Percentiles rank a stretch among this genome's conserved stretches.
These are phyloP conservation scores for Apomyelois bistriatella DNA, from an alignment of 2,888 invertebrate species.

Conservation along the genomic window DNA sequence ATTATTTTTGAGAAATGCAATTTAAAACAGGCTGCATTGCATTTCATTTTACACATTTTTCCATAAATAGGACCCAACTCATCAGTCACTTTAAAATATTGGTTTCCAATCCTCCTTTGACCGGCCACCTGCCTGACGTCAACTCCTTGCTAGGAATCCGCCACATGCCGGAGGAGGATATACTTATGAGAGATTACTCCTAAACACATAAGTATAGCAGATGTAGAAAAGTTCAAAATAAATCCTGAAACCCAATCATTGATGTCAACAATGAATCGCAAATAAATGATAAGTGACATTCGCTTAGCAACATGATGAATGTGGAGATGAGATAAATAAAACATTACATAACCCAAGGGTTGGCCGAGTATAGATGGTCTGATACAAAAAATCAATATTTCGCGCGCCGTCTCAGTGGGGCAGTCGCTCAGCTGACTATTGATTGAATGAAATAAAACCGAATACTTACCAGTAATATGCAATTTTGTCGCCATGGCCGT, in stretches of 20 bases:
- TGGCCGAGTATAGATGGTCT: slow-evolving; percentile 7
- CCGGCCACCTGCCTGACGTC: too few species aligned
- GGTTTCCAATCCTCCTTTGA: too few species aligned
- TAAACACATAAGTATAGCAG: too few species aligned
- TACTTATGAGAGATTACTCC: too few species aligned
- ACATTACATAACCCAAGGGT: slow-evolving; percentile 13
- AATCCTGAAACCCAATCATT: neutral
- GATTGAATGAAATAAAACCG: slow-evolving; percentile 41
- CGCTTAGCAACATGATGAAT: slow-evolving; percentile 1
- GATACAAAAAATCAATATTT: slow-evolving; percentile 60
- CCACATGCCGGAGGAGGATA: too few species aligned
- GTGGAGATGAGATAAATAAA: slow-evolving; percentile 9
- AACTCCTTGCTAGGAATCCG: too few species aligned
- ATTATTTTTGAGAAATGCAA: too few species aligned
- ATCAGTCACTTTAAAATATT: too few species aligned
- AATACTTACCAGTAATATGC: slow-evolving; percentile 95
- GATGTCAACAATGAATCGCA: neutral
- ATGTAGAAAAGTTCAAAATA: neutral
- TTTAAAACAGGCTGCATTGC: too few species aligned
- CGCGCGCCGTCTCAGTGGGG: slow-evolving; percentile 60
- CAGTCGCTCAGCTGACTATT: slow-evolving; percentile 65
- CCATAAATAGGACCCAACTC: too few species aligned
- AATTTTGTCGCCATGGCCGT: slow-evolving; percentile 92
- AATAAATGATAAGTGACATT: slow-evolving; percentile 1
- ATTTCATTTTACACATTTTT: too few species aligned